Evolutionary conservation across 1,140 invertebrate genomes (phyloP), one percentile per base, ranked within the genome.

Genomic region (Drosophila arawakana): DNA sequence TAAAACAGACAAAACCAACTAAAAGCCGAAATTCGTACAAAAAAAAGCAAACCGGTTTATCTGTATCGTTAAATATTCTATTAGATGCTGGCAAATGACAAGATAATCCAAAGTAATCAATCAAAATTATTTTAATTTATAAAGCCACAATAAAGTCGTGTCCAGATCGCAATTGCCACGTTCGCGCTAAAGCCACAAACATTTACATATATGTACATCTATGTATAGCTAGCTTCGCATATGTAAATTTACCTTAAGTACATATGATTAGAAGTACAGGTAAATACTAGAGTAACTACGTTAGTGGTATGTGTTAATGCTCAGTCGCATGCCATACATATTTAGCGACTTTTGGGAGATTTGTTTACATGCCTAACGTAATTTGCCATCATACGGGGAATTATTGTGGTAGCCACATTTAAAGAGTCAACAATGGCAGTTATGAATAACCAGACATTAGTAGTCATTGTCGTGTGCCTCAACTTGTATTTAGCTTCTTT

Each of bases 101-200:
- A 91, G 90, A 91, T 91, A 91, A 91, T 91, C 81, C 90, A 91
- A 91, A 91, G 90, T 91, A 91, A 91, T 91, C 90, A 91, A 91
- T 91, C 90, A 91, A 91, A 91, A 91, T 91, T 91, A 91, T 91
- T 91, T 91, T 88, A 91, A 91, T 91, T 91, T 91, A 84, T 90
- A 90, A 82, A 91, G 73, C 80, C 85, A 90, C 85, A 91, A 86
- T 79, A 81, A 83, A 91, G 70, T 90, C 85, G 78, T 89, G 84
- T 79, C 72, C 85, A 72, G 73, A 84, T 76, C 78, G 78, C 81
- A 89, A 89, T 90, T 89, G 78, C 84, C 81, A 88, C 84, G 85
- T 81, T 86, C 82, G 72, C 49, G 59, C 43, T 46, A 63, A 43
- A n/a, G 11, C 7, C 41, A 18, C 41, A 59, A 7, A 59, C 7